Conservation (phyloP, 2,797 vertebrate genomes). For the Masticophis lateralis region DNA sequence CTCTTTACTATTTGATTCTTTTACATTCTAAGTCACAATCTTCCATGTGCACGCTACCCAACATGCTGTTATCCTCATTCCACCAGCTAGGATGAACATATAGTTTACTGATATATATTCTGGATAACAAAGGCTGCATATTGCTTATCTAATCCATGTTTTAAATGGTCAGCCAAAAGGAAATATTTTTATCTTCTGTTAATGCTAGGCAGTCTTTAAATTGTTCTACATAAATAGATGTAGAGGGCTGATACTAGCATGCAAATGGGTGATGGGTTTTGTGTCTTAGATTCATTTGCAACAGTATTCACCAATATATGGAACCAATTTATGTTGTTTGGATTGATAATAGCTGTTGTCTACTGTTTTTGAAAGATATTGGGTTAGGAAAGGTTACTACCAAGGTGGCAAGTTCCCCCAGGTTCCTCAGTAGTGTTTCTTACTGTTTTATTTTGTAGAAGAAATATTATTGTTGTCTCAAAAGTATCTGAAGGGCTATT, state of each 20-base stretch:
- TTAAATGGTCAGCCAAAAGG: background rate
- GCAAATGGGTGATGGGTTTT: background rate
- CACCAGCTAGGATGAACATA: background rate
- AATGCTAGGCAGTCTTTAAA: background rate
- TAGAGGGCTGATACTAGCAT: background rate
- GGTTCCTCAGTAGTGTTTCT: background rate
- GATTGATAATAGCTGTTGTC: background rate
- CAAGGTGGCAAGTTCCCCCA: background rate
- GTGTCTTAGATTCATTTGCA: background rate
- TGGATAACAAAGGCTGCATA: background rate
- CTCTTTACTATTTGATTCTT: background rate
- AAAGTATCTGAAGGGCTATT: background rate
- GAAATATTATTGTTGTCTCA: background rate
- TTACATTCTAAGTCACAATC: background rate
- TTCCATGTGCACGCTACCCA: background rate
- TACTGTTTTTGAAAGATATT: too few species aligned
- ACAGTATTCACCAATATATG: background rate
- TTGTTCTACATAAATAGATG: background rate
- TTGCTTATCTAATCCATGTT: background rate
- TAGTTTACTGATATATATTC: background rate
- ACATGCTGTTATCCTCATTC: background rate
- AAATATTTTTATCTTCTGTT: background rate
- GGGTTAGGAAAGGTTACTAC: background rate
- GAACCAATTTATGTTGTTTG: background rate
- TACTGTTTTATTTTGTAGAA: background rate